Evolutionary conservation across 2,888 invertebrate species (phyloP).

Genomic region (Stratiomys singularior): DNA sequence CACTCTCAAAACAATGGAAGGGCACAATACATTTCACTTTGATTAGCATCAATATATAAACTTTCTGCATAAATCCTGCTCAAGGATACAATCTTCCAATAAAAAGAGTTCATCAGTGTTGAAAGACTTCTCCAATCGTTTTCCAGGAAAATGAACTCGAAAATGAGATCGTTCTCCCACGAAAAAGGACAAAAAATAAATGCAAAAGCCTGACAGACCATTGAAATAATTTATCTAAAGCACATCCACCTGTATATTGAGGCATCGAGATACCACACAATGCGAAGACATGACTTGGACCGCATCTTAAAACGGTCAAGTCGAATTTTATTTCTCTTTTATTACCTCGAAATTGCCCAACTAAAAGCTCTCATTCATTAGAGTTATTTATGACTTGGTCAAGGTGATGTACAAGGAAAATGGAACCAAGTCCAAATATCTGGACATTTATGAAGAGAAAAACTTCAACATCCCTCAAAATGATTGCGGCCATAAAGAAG

Average conservation of each 20-base stretch:
- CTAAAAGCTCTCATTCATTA: conserved; percentile 43
- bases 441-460: not conserved
- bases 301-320: not conserved
- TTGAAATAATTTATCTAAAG: conserved; percentile 26
- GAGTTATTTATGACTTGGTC: conserved; percentile 32
- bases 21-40: not conserved
- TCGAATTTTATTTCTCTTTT: conserved; percentile 39
- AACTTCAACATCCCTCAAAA: conserved; percentile 1
- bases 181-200: not conserved
- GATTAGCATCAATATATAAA: not conserved
- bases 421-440: not conserved
- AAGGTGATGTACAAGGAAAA: conserved; percentile 12
- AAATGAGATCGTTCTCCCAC: not conserved
- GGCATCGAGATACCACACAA: not conserved
- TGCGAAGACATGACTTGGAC: not conserved
- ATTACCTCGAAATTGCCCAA: conserved; percentile 39
- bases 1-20: not conserved
- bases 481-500: not conserved
- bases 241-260: not conserved
- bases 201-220: not conserved
- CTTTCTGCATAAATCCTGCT: conserved; percentile 1
- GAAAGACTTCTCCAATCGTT: not conserved
- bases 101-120: not conserved
- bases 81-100: not conserved
- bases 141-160: not conserved